Evolutionary conservation across 2,113 vertebrate species (phyloP), one percentile per base, ranked within the genome.

Genomic region (Barnardius zonarius): DNA sequence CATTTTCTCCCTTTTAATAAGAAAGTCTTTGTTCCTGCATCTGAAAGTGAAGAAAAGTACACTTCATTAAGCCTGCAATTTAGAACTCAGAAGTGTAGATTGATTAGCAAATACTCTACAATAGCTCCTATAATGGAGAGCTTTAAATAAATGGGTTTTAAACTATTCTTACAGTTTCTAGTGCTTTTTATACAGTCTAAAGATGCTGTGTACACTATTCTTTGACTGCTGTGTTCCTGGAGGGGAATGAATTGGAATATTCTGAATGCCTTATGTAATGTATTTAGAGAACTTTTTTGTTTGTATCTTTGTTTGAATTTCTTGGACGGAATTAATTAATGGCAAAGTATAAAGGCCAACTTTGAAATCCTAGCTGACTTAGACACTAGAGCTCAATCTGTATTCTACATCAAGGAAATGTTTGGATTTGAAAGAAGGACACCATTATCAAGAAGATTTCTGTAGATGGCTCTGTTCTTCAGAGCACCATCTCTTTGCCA

Each of bases 221-320:
- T 96, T 86, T 93, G 92, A 93, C 92, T 83, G 92, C 93, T 94
- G 91, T 93, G 78, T 92, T 96, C 93, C 95, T 96, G 94, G 94
- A 97, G 93, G 68, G 95, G 93, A 96, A 96, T 96, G 95, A 97
- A 97, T 96, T 5, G 33, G 90, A 93, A 92, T 95, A 86, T 88
- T 94, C 90, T 97, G 95, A 97, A 97, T 96, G 97, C 86, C 97
- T 97, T 97, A 97, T 97, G 93, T 96, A 97, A 97, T 86, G 55
- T 91, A 87, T 97, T 97, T 96, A 97, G 94, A 94, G 92, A 94
- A 96, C 94, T 96, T 96, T 96, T 77, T 91, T 97, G 96, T 96
- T 97, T 90, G 87, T 85, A 89, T 93, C 97, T 97, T 97, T 97
- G 95, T 97, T 93, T 94, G 80, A 92, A 95, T 96, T 94, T 96